Conservation (phyloP, 2,113 vertebrate genomes). For the Tapirus terrestris region DNA sequence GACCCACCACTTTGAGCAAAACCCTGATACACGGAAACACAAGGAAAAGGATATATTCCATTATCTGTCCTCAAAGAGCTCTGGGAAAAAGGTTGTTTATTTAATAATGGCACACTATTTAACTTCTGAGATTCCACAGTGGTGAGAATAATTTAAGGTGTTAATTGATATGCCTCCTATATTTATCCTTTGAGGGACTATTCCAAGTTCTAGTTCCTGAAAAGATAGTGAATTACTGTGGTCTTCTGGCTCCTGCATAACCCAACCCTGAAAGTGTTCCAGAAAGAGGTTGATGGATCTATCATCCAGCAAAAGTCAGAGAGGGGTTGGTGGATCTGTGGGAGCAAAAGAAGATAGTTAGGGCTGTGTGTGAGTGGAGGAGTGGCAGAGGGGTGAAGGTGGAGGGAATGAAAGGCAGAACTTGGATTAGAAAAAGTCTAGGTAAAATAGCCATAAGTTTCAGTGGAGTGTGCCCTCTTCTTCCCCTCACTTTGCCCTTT, state of each 20-base stretch:
- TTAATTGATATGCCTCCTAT: background rate
- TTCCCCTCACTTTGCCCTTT: background rate
- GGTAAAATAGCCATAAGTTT: background rate
- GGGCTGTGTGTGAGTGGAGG: background rate
- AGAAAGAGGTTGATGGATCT: background rate
- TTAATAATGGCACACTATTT: background rate
- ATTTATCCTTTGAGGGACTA: background rate
- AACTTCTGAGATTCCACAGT: background rate
- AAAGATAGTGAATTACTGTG: background rate
- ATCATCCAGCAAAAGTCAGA: background rate
- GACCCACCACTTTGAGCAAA: background rate
- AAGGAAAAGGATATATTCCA: background rate
- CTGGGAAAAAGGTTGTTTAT: background rate
- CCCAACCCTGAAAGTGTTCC: background rate
- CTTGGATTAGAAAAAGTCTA: background rate
- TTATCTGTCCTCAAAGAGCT: background rate
- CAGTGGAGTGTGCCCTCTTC: background rate
- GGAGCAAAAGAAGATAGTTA: background rate
- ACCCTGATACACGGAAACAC: background rate
- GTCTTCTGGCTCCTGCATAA: background rate
- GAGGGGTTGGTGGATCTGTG: background rate
- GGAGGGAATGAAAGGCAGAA: background rate
- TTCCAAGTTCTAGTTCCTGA: background rate
- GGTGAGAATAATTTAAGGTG: background rate
- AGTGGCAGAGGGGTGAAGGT: too few relatives aligned